Evolutionary conservation across 30 jellyfish, hydroid and myxozoan genomes (phyloP), one percentile per base, ranked within the genome.

Genomic region (Turritopsis rubra): DNA sequence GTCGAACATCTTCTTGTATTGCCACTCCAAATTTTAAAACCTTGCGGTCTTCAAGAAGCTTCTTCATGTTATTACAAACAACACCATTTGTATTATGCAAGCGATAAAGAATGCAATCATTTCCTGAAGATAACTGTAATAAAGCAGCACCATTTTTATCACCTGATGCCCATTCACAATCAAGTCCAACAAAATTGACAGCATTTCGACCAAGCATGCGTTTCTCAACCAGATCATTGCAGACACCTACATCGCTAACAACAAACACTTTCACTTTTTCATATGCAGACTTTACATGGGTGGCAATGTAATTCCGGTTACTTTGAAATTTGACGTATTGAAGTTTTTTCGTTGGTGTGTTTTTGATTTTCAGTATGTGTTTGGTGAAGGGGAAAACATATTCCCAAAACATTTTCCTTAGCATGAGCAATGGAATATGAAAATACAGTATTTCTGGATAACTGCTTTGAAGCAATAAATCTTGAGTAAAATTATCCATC

Each of bases 21-120:
- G 96, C 98, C 20, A 92, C 98, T 26, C 98, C 98, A 80, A 92
- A 88, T 88, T 92, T 92, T 83, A 88, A 72, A 21, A 92, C 73
- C 60, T 83, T 86, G 26, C 90, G 79, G 30, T 84, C 92, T 71
- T 88, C 96, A 21, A 92, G 88, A 8, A 87, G 29, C 27, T 75
- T 52, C 71, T 85, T 92, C 28, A 92, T 75, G 3, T 25, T 53
- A 7, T 52, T 68, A 17, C 96, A 93, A 52, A 87, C 54, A 20
- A 73, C 28, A 16, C 74, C 78, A 1, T 53, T 21, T 16, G 82
- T 65, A 65, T 52, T 53, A 18, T 86, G 52, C 16, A 88, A 7
- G 52, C 81, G 85, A 19, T 84, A 65, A 5, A 92, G 86, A 54
- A 87, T 53, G 78, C 96, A 87, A 18, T 80, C 95, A 80, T 85